These are phyloP conservation scores for Cololabis saira DNA, from an alignment of 2,113 vertebrate genomes.

Conservation along the genomic window DNA sequence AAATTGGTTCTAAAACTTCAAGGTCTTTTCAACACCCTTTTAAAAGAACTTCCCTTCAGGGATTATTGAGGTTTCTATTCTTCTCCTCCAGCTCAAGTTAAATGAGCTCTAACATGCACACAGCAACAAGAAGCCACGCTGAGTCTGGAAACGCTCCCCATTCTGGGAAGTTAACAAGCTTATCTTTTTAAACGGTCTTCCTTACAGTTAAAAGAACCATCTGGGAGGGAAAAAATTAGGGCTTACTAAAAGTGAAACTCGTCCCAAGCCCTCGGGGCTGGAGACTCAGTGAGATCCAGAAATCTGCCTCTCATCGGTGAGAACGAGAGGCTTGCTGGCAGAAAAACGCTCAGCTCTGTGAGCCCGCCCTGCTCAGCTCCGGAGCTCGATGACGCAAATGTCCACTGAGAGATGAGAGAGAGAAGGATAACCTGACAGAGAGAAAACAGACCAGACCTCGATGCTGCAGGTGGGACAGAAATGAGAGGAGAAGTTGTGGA, in stretches of 20 bases:
- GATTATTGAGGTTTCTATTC: not conserved
- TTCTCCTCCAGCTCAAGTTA: not conserved
- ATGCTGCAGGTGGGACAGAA: conserved; percentile 16
- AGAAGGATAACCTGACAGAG: not conserved
- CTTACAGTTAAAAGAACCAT: conserved; percentile 26
- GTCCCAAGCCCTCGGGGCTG: conserved; percentile 10
- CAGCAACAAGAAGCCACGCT: not conserved
- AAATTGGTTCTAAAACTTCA: too few species aligned
- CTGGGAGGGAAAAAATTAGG: conserved; percentile 22
- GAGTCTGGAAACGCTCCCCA: not conserved
- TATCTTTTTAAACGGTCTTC: conserved; percentile 6
- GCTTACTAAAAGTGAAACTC: conserved; percentile 12
- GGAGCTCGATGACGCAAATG: conserved; percentile 19
- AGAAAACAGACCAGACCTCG: conserved; percentile 6
- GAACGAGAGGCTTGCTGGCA: conserved; percentile 19
- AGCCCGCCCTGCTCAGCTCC: conserved; percentile 10
- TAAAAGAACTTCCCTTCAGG: too few species aligned
- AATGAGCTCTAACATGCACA: not conserved
- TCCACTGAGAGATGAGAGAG: conserved; percentile 16
- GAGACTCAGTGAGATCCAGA: conserved; percentile 18
- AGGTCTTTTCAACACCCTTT: too few species aligned
- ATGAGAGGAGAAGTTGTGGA: conserved; percentile 10
- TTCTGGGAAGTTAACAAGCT: conserved; percentile 9
- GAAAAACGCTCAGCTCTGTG: conserved; percentile 32
- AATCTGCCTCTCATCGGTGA: conserved; percentile 7